Conservation (phyloP, 2,797 vertebrate species). For the Philypnodon macrostomus region DNA sequence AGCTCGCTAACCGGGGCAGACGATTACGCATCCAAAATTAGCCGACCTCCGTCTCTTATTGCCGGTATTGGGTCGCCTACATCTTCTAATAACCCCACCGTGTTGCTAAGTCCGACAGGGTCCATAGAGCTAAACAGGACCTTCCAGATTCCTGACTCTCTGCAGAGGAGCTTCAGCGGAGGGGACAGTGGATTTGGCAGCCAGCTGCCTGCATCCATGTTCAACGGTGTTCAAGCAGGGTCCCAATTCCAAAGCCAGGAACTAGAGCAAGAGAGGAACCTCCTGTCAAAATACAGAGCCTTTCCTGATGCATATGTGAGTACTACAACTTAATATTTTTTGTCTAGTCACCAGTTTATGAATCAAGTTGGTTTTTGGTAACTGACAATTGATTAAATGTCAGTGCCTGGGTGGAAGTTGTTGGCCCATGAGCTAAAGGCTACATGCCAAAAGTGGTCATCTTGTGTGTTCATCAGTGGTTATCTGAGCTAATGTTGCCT, state of each 20-base stretch:
- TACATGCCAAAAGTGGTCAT: no score
- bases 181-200: conserved; percentile 30
- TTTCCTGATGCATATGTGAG: conserved; percentile 84
- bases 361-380: no score
- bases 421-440: no score
- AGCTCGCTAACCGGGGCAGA: conserved; percentile 37
- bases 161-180: conserved; percentile 65
- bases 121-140: conserved; percentile 46
- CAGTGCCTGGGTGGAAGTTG: no score
- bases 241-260: conserved; percentile 40
- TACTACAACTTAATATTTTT: conserved; percentile 31
- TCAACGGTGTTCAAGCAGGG: conserved; percentile 39
- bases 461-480: no score
- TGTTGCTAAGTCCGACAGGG: conserved; percentile 43
- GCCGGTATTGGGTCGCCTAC: conserved; percentile 23
- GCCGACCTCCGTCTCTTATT: conserved; percentile 19
- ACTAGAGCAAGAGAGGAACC: conserved; percentile 43
- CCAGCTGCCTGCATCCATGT: conserved; percentile 17
- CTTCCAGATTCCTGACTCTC: background rate
- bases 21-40: conserved; percentile 45
- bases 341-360: no score
- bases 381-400: no score
- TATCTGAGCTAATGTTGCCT: no score
- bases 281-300: conserved; percentile 67
- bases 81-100: conserved; percentile 23